phyloP scores from a whole-genome alignment of 1,140 invertebrate genomes.

The Vanessa atalanta region DNA sequence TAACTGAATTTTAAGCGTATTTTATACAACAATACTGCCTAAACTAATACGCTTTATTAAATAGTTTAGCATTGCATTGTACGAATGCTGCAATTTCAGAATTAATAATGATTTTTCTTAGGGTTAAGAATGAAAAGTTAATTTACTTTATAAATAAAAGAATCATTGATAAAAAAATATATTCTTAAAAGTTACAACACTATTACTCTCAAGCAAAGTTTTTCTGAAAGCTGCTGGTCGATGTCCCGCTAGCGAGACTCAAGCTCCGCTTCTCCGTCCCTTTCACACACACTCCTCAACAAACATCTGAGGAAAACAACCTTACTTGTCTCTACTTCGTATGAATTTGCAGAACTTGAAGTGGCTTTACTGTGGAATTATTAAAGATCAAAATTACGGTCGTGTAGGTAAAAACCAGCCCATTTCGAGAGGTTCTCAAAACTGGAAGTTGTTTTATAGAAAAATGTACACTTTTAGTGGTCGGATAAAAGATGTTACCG shows the following conservation, averaged over 20 bases:
- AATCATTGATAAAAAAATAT: constrained; percentile 6
- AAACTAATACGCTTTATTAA: no score
- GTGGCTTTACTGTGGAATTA: constrained; percentile 72
- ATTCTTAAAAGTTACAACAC: constrained; percentile 58
- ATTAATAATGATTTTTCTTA: no score
- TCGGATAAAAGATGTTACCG: constrained; percentile 44
- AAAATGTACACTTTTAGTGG: constrained; percentile 47
- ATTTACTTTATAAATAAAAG: neutral
- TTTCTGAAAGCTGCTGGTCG: constrained; percentile 80
- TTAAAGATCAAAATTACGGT: constrained; percentile 70
- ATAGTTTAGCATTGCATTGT: no score
- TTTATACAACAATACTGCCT: neutral
- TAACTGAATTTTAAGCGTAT: neutral
- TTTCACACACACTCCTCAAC: constrained; percentile 44
- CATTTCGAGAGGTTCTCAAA: constrained; percentile 54
- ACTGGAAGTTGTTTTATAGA: constrained; percentile 41
- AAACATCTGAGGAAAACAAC: constrained; percentile 56
- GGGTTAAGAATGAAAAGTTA: no score
- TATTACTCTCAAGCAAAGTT: constrained; percentile 56
- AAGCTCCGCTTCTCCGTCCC: constrained; percentile 56
- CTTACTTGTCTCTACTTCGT: constrained; percentile 42
- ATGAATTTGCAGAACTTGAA: constrained; percentile 73
- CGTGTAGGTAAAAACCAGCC: constrained; percentile 63
- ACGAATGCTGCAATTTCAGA: no score
- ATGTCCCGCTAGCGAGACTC: constrained; percentile 77